Conservation (phyloP, 2,113 vertebrate genomes). For the Silurus meridionalis region DNA sequence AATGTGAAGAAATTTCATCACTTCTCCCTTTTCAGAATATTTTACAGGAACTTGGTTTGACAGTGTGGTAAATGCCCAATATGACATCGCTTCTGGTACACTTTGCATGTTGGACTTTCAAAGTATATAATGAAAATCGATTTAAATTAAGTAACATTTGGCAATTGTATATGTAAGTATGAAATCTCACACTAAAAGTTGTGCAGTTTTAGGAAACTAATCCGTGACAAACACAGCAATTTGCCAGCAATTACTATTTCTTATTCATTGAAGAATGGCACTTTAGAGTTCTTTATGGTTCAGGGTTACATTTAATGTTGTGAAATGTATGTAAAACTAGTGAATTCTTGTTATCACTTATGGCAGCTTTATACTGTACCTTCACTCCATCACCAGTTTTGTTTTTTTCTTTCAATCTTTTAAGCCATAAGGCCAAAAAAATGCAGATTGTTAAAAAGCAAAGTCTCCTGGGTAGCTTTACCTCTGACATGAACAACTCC, state of each 20-base stretch:
- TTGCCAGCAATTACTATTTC: not conserved
- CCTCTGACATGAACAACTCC: not conserved
- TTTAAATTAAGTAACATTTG: not conserved
- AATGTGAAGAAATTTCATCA: not conserved
- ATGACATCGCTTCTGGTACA: not conserved
- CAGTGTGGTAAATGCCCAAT: not conserved
- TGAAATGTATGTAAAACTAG: not conserved
- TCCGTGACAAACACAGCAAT: no score
- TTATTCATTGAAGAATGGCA: not conserved
- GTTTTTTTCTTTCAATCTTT: no score
- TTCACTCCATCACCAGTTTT: not conserved
- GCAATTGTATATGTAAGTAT: not conserved
- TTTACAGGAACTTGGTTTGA: not conserved
- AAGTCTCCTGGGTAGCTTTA: not conserved
- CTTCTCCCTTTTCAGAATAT: not conserved
- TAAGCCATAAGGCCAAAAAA: not conserved
- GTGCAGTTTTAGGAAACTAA: not conserved
- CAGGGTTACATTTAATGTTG: not conserved
- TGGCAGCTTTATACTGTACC: not conserved
- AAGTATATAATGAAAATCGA: not conserved
- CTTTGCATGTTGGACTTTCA: not conserved
- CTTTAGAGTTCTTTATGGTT: not conserved
- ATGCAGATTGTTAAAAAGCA: no score
- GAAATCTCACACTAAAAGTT: no score
- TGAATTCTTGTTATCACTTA: not conserved